Conservation (phyloP, 1,140 invertebrate genomes). For the Dufourea novaeangliae region DNA sequence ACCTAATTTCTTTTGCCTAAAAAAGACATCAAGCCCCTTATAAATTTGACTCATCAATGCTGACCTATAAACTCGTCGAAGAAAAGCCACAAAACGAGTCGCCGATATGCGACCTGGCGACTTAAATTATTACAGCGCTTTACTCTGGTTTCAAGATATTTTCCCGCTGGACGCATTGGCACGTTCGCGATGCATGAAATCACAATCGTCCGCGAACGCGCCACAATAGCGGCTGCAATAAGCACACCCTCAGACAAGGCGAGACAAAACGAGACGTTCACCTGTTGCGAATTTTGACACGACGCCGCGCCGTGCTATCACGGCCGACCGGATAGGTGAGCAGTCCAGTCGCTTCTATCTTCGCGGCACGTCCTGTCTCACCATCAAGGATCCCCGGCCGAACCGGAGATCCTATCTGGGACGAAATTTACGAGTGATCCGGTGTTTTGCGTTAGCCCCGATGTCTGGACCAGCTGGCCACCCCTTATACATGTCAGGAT, state of each 20-base stretch:
- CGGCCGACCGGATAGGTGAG: conserved; percentile 44
- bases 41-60: neutral
- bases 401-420: conserved; percentile 38
- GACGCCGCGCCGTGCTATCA: conserved; percentile 50
- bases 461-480: neutral
- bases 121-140: neutral
- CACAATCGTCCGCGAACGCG: conserved; percentile 70
- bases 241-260: too few species aligned
- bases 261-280: conserved; percentile 72
- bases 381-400: neutral
- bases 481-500: too few species aligned
- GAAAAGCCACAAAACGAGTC: neutral
- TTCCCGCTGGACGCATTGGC: neutral
- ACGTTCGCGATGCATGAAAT: conserved; percentile 60
- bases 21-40: too few species aligned
- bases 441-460: conserved; percentile 28
- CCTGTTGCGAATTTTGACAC: conserved; percentile 75
- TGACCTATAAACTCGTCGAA: neutral
- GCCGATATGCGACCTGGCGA: neutral
- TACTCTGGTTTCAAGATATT: neutral
- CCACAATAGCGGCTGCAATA: conserved; percentile 37
- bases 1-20: too few species aligned
- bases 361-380: conserved; percentile 2
- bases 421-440: conserved; percentile 47
- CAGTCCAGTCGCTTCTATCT: conserved; percentile 34